Percentiles rank a stretch among this genome's conserved stretches.
phyloP scores from a whole-genome alignment of 2,888 invertebrate genomes.

The Crematogaster levior region DNA sequence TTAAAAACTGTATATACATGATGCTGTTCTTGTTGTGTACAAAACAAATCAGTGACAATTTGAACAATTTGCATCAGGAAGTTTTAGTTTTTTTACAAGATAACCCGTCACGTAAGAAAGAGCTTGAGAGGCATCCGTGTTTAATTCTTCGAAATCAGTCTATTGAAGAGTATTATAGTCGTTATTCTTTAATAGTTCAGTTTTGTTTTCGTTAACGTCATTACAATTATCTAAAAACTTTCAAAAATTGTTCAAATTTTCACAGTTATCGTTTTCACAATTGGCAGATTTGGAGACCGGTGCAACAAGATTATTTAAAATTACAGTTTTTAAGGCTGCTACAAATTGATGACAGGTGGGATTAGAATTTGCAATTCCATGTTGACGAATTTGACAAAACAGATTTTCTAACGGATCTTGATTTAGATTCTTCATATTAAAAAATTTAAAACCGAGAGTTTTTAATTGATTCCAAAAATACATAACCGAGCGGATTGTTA shows the following conservation, averaged over 20 bases:
- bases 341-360: not conserved
- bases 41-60: no score
- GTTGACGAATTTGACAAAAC: slow-evolving; percentile 6
- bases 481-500: not conserved
- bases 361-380: slow-evolving; percentile 4
- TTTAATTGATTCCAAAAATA: not conserved
- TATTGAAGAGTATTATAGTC: not conserved
- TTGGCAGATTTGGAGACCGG: not conserved
- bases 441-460: not conserved
- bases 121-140: slow-evolving; percentile 8
- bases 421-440: slow-evolving; percentile 6
- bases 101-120: slow-evolving; percentile 6
- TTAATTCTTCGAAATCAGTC: not conserved
- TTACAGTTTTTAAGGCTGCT: not conserved
- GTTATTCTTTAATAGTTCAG: not conserved
- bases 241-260: not conserved
- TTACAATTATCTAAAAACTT: not conserved
- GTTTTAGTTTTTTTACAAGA: not conserved
- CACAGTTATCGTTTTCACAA: not conserved
- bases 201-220: not conserved
- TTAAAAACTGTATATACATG: no score
- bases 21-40: no score
- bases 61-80: no score
- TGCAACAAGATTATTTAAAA: not conserved
- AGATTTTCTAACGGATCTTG: slow-evolving; percentile 7